phyloP scores from a whole-genome alignment of 2,113 vertebrate genomes.

The Stomatorhinus ivindoensis region DNA sequence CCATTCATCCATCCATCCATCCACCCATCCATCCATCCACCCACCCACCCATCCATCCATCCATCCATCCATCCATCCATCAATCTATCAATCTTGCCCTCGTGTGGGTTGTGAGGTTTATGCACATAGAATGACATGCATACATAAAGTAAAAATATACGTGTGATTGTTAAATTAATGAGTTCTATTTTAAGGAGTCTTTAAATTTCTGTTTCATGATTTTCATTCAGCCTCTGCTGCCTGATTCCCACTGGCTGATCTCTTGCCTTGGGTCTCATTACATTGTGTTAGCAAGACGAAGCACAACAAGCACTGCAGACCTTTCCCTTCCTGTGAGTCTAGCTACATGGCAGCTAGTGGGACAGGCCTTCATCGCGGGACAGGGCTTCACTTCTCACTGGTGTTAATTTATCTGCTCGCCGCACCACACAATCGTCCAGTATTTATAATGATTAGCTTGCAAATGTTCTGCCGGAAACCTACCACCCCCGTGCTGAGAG shows the following conservation, averaged over 20 bases:
- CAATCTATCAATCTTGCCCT: too few species aligned
- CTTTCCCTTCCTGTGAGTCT: slow-evolving; percentile 50
- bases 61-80: not conserved
- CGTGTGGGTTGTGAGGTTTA: not conserved
- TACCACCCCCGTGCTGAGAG: slow-evolving; percentile 45
- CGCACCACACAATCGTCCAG: slow-evolving; percentile 45
- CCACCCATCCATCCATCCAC: too few species aligned
- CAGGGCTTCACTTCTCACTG: slow-evolving; percentile 33
- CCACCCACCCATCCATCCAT: not conserved
- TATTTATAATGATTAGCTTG: slow-evolving; percentile 63
- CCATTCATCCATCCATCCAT: too few species aligned
- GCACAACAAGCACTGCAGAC: not conserved
- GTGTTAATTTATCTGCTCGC: slow-evolving; percentile 58
- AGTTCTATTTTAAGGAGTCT: not conserved
- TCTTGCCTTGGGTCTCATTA: not conserved
- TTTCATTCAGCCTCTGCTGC: not conserved
- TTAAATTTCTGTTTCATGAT: not conserved
- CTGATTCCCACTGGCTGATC: not conserved
- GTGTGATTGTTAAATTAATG: not conserved
- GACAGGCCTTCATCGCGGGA: slow-evolving; percentile 29
- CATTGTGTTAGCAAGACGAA: not conserved
- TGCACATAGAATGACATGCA: not conserved
- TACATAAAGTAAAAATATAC: not conserved
- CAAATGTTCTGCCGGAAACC: slow-evolving; percentile 49
- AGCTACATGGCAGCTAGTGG: slow-evolving; percentile 27